Percentiles rank a stretch among this genome's conserved stretches.
phyloP scores from a whole-genome alignment of 2,113 vertebrate genomes.

The Thinocorus orbignyianus region DNA sequence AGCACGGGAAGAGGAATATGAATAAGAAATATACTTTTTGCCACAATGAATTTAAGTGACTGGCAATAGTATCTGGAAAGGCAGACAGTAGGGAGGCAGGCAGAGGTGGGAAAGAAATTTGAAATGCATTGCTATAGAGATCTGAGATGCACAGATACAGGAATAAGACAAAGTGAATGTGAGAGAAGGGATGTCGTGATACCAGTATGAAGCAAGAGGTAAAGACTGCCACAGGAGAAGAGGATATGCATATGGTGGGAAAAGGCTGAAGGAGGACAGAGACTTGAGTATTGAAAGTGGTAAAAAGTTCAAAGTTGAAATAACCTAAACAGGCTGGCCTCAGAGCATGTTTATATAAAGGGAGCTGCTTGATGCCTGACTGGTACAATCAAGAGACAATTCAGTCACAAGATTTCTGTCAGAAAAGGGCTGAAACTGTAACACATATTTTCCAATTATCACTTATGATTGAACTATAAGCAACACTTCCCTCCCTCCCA shows the following conservation, averaged over 20 bases:
- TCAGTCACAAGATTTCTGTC: not conserved
- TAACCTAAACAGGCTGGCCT: not conserved
- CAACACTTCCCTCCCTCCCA: not conserved
- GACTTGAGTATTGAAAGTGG: not conserved
- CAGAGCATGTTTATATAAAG: not conserved
- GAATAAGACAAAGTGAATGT: not conserved
- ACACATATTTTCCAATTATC: not conserved
- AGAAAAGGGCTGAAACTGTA: not conserved
- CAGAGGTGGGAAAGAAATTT: not conserved
- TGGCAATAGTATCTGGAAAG: not conserved
- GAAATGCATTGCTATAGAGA: not conserved
- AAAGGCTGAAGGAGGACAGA: not conserved
- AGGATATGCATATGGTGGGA: not conserved
- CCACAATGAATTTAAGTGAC: not conserved
- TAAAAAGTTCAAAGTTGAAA: not conserved
- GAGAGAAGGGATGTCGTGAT: not conserved
- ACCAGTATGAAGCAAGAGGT: not conserved
- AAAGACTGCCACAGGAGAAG: not conserved
- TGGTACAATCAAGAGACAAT: not conserved
- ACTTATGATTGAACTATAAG: not conserved
- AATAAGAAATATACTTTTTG: not conserved
- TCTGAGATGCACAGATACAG: not conserved
- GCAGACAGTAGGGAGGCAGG: not conserved
- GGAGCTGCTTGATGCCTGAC: not conserved
- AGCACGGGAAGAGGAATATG: not conserved